phyloP scores from a whole-genome alignment of 2,888 invertebrate species.

The Heliconius ethilla region DNA sequence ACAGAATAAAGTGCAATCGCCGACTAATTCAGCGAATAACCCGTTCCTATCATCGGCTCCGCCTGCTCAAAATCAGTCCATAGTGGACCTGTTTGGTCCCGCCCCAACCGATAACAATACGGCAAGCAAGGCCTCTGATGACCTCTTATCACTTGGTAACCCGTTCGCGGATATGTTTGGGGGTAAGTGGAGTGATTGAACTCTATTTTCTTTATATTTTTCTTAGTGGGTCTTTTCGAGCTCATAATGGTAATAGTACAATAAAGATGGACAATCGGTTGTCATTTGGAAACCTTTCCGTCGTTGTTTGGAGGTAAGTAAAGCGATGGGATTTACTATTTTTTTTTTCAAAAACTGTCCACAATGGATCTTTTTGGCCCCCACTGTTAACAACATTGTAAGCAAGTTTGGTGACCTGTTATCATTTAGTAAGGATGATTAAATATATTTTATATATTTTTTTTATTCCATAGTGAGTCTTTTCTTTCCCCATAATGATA shows the following conservation, averaged over 20 bases:
- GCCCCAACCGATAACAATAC: conserved; percentile 70
- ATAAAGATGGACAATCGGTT: background rate
- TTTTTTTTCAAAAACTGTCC: no score
- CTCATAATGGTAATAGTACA: background rate
- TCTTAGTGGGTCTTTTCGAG: background rate
- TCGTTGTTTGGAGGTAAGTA: no score
- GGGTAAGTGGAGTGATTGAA: conserved; percentile 58
- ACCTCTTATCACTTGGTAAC: conserved; percentile 94
- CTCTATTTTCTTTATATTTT: conserved; percentile 18
- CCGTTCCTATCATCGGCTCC: conserved; percentile 91
- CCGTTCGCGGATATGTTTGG: conserved; percentile 94
- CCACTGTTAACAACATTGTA: no score
- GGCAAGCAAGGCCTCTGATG: conserved; percentile 87
- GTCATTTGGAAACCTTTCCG: no score
- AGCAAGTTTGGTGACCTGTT: no score
- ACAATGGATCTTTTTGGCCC: no score
- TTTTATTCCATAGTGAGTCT: no score
- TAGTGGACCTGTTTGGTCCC: conserved; percentile 91
- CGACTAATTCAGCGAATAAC: conserved; percentile 88
- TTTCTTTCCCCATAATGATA: no score
- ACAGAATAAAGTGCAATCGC: conserved; percentile 88
- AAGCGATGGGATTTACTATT: no score
- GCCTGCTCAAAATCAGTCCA: conserved; percentile 67
- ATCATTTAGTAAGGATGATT: no score
- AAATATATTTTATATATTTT: no score